A percentile compares a stretch with the other conserved stretches of the same genome.
phyloP scores from a whole-genome alignment of 2,113 vertebrate genomes.

The Amphiprion ocellaris region DNA sequence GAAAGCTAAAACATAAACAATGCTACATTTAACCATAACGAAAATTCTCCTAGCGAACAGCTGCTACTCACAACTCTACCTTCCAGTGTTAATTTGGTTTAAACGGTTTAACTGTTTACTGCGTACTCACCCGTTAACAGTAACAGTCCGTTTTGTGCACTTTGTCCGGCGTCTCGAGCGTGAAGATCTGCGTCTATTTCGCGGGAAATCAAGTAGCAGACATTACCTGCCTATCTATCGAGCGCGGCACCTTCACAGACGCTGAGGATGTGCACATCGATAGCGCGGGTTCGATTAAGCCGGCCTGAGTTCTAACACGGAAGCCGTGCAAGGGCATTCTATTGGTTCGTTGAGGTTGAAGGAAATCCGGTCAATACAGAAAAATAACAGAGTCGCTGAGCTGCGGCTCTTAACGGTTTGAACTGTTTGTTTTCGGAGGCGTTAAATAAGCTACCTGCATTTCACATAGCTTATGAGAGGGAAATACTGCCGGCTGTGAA shows the following conservation, averaged over 20 bases:
- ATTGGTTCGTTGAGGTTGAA: conserved; percentile 59
- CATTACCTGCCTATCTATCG: conserved; percentile 58
- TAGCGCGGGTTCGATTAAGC: conserved; percentile 32
- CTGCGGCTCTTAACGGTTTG: background rate
- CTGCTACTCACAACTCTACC: rapidly evolving
- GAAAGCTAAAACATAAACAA: background rate
- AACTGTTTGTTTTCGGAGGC: background rate
- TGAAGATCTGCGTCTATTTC: conserved; percentile 57
- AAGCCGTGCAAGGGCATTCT: conserved; percentile 4
- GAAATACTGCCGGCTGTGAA: background rate
- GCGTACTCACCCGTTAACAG: conserved; percentile 25
- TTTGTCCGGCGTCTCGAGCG: background rate
- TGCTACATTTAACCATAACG: rapidly evolving
- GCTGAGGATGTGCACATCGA: conserved; percentile 24
- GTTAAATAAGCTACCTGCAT: background rate
- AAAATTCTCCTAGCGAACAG: background rate
- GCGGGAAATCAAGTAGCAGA: conserved; percentile 79
- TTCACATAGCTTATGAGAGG: rapidly evolving
- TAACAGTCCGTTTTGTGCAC: rapidly evolving
- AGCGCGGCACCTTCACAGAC: rapidly evolving
- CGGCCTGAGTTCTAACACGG: conserved; percentile 23
- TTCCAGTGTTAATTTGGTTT: rapidly evolving
- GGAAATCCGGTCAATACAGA: conserved; percentile 70
- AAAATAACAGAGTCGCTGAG: conserved; percentile 37
- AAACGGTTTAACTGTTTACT: background rate